Percentiles rank a stretch among this genome's conserved stretches.
phyloP scores from a whole-genome alignment of 2,888 invertebrate species.

The Sepioteuthis lessoniana region DNA sequence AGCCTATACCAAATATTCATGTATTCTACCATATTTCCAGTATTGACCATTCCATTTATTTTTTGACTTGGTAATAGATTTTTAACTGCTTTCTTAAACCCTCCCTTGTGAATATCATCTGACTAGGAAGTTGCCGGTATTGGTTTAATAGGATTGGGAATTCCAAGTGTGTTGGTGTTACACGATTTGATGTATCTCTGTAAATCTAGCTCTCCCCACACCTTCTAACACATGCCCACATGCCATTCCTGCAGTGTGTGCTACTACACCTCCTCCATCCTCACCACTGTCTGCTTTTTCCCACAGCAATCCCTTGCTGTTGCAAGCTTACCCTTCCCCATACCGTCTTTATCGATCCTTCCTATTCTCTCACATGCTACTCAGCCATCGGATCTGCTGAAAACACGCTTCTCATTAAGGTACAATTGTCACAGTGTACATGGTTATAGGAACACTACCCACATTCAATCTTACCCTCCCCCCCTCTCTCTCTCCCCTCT shows the following conservation, averaged over 20 bases:
- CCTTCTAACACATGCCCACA: not conserved
- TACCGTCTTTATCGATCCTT: too few species aligned
- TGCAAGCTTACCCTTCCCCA: too few species aligned
- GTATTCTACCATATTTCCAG: not conserved
- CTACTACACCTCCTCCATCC: not conserved
- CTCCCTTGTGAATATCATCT: not conserved
- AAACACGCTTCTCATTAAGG: slow-evolving; percentile 10
- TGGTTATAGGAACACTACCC: not conserved
- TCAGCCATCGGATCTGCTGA: not conserved
- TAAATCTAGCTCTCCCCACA: not conserved
- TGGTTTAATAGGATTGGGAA: not conserved
- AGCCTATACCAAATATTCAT: not conserved
- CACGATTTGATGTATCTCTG: not conserved
- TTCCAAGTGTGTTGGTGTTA: not conserved
- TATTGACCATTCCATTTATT: not conserved
- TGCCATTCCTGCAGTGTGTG: not conserved
- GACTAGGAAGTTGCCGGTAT: not conserved
- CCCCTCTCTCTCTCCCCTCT: too few species aligned
- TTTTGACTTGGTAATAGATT: not conserved
- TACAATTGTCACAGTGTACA: not conserved
- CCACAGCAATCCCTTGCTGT: not conserved
- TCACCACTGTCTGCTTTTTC: not conserved
- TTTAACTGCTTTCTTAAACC: slow-evolving; percentile 1
- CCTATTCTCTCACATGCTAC: too few species aligned
- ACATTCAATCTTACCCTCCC: not conserved